phyloP scores from a whole-genome alignment of 2,113 vertebrate species.

The Nicator chloris region DNA sequence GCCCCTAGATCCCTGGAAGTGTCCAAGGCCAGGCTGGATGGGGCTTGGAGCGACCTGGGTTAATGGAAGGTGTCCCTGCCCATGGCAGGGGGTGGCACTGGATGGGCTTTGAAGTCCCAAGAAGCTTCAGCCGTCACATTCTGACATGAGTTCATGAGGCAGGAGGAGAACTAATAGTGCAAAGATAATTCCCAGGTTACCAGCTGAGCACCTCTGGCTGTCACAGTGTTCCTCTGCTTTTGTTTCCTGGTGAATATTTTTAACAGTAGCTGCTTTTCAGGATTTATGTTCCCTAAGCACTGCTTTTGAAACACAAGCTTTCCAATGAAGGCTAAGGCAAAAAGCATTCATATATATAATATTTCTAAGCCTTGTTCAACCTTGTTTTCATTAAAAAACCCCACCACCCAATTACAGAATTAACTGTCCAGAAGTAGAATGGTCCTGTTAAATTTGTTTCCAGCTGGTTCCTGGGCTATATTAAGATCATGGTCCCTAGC shows the following conservation, averaged over 20 bases:
- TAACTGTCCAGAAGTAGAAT: background rate
- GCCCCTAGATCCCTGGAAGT: background rate
- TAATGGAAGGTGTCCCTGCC: background rate
- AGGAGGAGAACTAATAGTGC: background rate
- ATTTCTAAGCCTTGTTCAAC: background rate
- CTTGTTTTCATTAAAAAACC: background rate
- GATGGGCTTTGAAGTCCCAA: background rate
- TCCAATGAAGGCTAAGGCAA: background rate
- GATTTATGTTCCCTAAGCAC: background rate
- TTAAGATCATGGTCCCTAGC: background rate
- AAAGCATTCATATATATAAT: background rate
- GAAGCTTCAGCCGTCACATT: background rate
- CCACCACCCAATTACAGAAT: background rate
- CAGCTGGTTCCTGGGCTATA: background rate
- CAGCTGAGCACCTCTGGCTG: background rate
- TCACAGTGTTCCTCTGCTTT: background rate
- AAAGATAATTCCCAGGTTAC: background rate
- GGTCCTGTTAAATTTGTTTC: background rate
- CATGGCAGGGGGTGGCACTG: background rate
- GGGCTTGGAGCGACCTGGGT: accelerated
- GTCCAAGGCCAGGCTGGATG: accelerated
- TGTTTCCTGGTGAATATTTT: background rate
- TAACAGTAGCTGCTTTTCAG: background rate
- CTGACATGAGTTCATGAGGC: background rate
- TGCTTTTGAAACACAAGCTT: background rate